Evolutionary conservation across 2,797 vertebrate species (phyloP), one percentile per base, ranked within the genome.

Genomic region (Tiaroga cobitis): DNA sequence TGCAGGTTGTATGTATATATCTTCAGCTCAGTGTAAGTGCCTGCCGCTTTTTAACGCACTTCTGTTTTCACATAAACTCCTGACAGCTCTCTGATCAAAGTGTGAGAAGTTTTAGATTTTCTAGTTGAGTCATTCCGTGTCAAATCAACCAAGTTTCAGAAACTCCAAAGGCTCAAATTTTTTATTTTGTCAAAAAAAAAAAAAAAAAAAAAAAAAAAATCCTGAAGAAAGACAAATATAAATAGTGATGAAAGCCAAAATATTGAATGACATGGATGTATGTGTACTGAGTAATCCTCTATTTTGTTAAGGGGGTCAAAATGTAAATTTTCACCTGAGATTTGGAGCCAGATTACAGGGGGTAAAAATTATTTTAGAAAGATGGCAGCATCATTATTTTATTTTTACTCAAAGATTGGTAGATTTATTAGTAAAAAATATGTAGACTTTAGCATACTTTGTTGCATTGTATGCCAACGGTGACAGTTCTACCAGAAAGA

Each of bases 31-130:
- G 21, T 67, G 29, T 79, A 63, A 51, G 63, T 10, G 37, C n/a
- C 77, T 82, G n/a, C 43, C 85, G 59, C 18, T 80, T 84, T 83
- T 83, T 51, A 86, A 80, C 39, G 26, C 54, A 63, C 29, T n/a
- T 81, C 59, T 63, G 16, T 81, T 85, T 65, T 76, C 80, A 83
- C 24, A 49, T 49, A 75, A 54, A 29, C 24, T 39, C 13, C 56
- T 72, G 79, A 77, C 43, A 87, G 11, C 15, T 34, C 19, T 21
- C 56, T 56, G 81, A 73, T 56, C 69, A 82, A 65, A 80, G 69
- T 18, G 26, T 56, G 63, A 59, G 10, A 85, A 5, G 18, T 46
- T 61, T 73, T n/a, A 26, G 39, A 63, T 51, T 21, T 21, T 26
- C 21, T 29, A 46, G 5, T 32, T 41, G 24, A n/a, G n/a, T 29